phyloP scores from a whole-genome alignment of 2,888 invertebrate genomes.

The Spodoptera exigua region DNA sequence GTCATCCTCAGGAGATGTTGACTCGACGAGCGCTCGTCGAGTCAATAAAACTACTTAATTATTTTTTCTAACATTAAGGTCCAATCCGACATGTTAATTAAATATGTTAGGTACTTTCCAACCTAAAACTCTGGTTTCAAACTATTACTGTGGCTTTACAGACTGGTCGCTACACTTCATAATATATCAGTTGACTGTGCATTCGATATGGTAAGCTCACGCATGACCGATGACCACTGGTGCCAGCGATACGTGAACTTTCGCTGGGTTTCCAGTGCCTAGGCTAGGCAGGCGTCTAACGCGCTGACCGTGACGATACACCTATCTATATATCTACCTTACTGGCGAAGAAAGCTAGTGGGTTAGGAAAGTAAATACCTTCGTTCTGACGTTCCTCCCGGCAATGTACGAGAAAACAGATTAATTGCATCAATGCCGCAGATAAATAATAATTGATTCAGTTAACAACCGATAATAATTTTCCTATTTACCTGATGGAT shows the following conservation, averaged over 20 bases:
- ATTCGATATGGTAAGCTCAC: slow-evolving; percentile 51
- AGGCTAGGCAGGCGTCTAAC: slow-evolving; percentile 47
- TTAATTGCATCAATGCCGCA: slow-evolving; percentile 7
- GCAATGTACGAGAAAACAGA: neutral
- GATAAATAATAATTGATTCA: neutral
- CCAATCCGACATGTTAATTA: too few species aligned
- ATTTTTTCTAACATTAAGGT: too few species aligned
- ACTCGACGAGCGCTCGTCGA: too few species aligned
- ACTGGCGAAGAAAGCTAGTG: slow-evolving; percentile 63
- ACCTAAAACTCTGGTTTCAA: neutral
- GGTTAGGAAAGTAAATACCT: slow-evolving; percentile 65
- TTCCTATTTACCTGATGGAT: slow-evolving; percentile 40
- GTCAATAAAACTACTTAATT: too few species aligned
- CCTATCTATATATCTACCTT: too few species aligned
- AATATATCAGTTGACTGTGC: slow-evolving; percentile 26
- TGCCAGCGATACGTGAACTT: slow-evolving; percentile 59
- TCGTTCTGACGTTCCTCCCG: slow-evolving; percentile 22
- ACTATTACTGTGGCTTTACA: slow-evolving; percentile 8
- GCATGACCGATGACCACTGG: slow-evolving; percentile 43
- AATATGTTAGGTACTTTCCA: too few species aligned
- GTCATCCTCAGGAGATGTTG: too few species aligned
- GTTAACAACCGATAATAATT: slow-evolving; percentile 49
- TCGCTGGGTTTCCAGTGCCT: slow-evolving; percentile 67
- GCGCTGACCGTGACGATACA: slow-evolving; percentile 65
- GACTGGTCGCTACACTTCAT: slow-evolving; percentile 1